These are phyloP conservation scores for Echinarachnius parma DNA, from an alignment of 53 echinoderm and acorn worm genomes.

Conservation along the genomic window DNA sequence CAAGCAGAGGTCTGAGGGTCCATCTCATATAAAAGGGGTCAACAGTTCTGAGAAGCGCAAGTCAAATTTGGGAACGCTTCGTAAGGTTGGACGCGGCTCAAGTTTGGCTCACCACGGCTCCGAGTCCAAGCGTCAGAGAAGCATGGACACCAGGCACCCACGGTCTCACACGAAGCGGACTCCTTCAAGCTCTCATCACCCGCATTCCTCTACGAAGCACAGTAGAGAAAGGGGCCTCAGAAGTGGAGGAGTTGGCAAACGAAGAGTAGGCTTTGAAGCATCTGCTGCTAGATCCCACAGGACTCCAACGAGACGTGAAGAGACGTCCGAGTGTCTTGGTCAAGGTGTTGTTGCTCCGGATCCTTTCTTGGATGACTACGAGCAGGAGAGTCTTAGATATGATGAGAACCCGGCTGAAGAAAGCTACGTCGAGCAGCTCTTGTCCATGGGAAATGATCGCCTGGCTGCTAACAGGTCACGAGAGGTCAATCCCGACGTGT, in stretches of 20 bases:
- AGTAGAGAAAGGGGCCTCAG: too few species aligned
- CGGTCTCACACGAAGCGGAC: background rate
- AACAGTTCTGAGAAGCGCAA: slow-evolving; percentile 7
- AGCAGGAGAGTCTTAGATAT: background rate
- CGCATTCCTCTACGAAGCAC: too few species aligned
- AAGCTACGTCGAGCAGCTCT: slow-evolving; percentile 28
- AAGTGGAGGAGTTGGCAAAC: too few species aligned
- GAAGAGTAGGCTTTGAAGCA: too few species aligned
- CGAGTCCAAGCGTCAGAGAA: slow-evolving; percentile 15
- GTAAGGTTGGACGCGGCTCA: slow-evolving; percentile 7
- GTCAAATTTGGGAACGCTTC: background rate
- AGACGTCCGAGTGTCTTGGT: too few species aligned
- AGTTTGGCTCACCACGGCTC: slow-evolving; percentile 25
- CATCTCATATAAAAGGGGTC: background rate
- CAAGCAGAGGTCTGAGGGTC: too few species aligned
- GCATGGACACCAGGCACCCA: background rate
- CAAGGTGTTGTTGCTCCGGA: too few species aligned
- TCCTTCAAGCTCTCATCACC: background rate
- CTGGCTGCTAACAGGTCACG: slow-evolving; percentile 9
- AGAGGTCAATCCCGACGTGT: slow-evolving; percentile 47
- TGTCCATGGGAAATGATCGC: slow-evolving; percentile 17
- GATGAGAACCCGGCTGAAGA: slow-evolving; percentile 6
- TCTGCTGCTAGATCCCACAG: background rate
- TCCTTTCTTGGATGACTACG: too few species aligned
- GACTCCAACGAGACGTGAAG: background rate